phyloP scores from a whole-genome alignment of 2,113 vertebrate genomes.

The Ptilonorhynchus violaceus region DNA sequence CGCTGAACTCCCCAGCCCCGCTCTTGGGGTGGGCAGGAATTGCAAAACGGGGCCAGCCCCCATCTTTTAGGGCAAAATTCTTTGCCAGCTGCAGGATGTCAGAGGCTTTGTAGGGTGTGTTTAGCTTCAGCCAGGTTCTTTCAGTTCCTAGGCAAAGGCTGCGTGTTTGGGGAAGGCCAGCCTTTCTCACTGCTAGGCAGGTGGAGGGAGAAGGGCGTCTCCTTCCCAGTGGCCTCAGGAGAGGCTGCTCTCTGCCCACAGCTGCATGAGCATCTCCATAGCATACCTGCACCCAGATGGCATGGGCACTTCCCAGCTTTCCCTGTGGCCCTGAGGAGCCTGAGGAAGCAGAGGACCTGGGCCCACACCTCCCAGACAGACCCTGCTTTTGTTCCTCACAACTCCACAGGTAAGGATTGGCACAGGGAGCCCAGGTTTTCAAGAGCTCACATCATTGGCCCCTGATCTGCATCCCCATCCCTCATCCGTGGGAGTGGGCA shows the following conservation, averaged over 20 bases:
- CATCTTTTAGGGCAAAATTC: not conserved
- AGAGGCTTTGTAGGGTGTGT: not conserved
- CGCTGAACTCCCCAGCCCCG: not conserved
- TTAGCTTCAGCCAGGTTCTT: not conserved
- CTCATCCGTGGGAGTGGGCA: fast-evolving
- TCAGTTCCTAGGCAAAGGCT: not conserved
- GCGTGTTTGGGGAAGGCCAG: not conserved
- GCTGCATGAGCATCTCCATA: not conserved
- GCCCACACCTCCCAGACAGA: fast-evolving
- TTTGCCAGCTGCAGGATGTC: not conserved
- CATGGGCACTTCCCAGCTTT: not conserved
- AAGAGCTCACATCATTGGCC: not conserved
- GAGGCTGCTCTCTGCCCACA: not conserved
- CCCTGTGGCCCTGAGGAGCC: too few species aligned
- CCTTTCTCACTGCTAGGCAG: not conserved
- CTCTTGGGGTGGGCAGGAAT: not conserved
- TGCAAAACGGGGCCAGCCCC: not conserved
- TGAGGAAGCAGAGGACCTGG: not conserved
- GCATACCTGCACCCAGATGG: not conserved
- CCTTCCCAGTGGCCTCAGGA: not conserved
- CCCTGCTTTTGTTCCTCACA: not conserved
- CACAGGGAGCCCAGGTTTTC: not conserved
- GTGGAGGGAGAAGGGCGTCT: not conserved
- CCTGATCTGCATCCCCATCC: not conserved
- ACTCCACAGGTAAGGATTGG: not conserved